These are phyloP conservation scores for Dendroctonus valens DNA, from an alignment of 1,140 invertebrate species.

Conservation along the genomic window DNA sequence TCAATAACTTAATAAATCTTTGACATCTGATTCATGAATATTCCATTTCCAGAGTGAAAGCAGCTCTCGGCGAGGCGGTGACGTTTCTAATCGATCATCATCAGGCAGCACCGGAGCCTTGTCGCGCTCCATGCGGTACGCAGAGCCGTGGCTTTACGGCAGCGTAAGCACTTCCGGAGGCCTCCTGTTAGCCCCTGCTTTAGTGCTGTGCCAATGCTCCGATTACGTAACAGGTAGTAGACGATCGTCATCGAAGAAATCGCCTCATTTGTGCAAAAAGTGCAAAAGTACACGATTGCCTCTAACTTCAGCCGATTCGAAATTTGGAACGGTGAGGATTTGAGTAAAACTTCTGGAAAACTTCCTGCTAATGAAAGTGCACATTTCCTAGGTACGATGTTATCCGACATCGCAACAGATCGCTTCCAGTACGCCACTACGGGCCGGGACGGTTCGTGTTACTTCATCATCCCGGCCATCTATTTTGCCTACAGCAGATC, in stretches of 20 bases:
- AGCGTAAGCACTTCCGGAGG: conserved; percentile 61
- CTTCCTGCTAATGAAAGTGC: background rate
- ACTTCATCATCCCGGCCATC: conserved; percentile 61
- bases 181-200: conserved; percentile 57
- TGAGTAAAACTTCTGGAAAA: background rate
- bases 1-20: too few relatives aligned
- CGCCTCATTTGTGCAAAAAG: conserved; percentile 66
- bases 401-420: conserved; percentile 47
- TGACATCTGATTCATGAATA: conserved; percentile 6
- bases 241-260: conserved; percentile 63
- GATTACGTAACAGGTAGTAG: conserved; percentile 74
- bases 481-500: conserved; percentile 62
- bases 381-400: conserved; percentile 50
- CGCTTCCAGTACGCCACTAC: conserved; percentile 40
- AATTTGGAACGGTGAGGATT: conserved; percentile 44
- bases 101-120: conserved; percentile 50
- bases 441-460: conserved; percentile 62
- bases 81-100: conserved; percentile 21
- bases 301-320: conserved; percentile 54
- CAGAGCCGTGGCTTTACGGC: conserved; percentile 78
- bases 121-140: conserved; percentile 79
- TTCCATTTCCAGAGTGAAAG: conserved; percentile 41
- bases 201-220: conserved; percentile 73
- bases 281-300: conserved; percentile 72
- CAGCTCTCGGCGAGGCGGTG: conserved; percentile 21